Percentiles rank a stretch among this genome's conserved stretches.
phyloP scores from a whole-genome alignment of 1,140 invertebrate genomes.

The Heliconius nattereri region DNA sequence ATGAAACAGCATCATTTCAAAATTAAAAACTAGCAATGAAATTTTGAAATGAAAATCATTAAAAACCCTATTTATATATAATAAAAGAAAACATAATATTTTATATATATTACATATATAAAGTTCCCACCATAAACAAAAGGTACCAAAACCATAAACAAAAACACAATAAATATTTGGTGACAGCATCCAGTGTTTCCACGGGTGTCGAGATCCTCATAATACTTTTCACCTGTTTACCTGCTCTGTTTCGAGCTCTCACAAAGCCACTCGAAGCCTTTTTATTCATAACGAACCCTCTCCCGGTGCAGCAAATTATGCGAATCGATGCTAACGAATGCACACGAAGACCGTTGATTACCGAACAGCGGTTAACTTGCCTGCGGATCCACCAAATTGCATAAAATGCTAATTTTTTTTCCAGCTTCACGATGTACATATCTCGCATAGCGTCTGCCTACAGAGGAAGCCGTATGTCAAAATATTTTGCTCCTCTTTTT shows the following conservation, averaged over 20 bases:
- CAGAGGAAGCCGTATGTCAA: no score
- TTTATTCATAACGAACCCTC: conserved; percentile 44
- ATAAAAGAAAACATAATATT: background rate
- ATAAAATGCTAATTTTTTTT: conserved; percentile 50
- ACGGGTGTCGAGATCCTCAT: background rate
- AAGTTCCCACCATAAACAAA: background rate
- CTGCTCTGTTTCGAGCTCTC: conserved; percentile 14
- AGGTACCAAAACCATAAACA: background rate
- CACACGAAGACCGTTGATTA: conserved; percentile 50
- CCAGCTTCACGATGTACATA: no score
- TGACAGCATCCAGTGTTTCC: background rate
- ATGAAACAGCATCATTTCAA: background rate
- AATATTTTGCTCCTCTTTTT: no score
- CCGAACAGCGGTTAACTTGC: conserved; percentile 50
- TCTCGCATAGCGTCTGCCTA: no score
- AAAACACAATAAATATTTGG: background rate
- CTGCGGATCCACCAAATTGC: conserved; percentile 44
- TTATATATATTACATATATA: background rate
- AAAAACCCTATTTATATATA: no score
- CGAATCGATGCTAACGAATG: conserved; percentile 60
- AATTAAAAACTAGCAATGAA: no score
- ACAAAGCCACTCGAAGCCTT: conserved; percentile 22
- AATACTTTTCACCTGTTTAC: conserved; percentile 14
- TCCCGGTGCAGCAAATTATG: conserved; percentile 43
- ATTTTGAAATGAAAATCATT: no score